A percentile compares a stretch with the other conserved stretches of the same genome.
phyloP scores from a whole-genome alignment of 2,888 invertebrate genomes.

The Himalopsyche kuldschensis region DNA sequence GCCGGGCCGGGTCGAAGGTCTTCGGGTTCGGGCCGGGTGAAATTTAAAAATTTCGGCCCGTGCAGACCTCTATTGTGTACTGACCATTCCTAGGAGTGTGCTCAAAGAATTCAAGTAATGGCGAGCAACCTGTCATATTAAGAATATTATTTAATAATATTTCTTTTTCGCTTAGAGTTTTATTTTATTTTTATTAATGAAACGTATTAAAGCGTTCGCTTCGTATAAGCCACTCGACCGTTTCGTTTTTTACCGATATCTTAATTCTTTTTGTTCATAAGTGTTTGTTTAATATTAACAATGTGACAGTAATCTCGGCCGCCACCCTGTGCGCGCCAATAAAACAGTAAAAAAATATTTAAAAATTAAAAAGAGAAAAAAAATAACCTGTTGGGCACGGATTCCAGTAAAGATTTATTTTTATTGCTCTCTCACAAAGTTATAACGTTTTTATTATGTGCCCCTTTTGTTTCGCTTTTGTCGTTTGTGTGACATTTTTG shows the following conservation, averaged over 20 bases:
- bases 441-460: slow-evolving; percentile 31
- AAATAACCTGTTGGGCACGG: not conserved
- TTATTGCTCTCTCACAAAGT: slow-evolving; percentile 23
- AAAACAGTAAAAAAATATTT: slow-evolving; percentile 10
- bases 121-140: too few species aligned
- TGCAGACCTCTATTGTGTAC: slow-evolving; percentile 45
- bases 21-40: too few species aligned
- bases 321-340: not conserved
- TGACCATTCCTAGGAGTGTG: slow-evolving; percentile 79
- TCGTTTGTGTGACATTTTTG: not conserved
- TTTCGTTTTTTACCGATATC: not conserved
- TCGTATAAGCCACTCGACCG: not conserved
- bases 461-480: slow-evolving; percentile 15
- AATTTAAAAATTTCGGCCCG: too few species aligned
- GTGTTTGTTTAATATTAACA: not conserved
- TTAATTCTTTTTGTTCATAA: not conserved
- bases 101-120: slow-evolving; percentile 70
- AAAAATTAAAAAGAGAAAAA: not conserved
- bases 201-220: not conserved
- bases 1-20: too few species aligned
- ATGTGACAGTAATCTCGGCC: slow-evolving; percentile 2
- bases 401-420: slow-evolving; percentile 24
- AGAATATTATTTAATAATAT: too few species aligned
- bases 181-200: too few species aligned
- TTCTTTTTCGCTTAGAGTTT: too few species aligned